Percentiles rank a stretch among this genome's conserved stretches.
phyloP scores from a whole-genome alignment of 2,888 invertebrate species.

The Papilio protenor region DNA sequence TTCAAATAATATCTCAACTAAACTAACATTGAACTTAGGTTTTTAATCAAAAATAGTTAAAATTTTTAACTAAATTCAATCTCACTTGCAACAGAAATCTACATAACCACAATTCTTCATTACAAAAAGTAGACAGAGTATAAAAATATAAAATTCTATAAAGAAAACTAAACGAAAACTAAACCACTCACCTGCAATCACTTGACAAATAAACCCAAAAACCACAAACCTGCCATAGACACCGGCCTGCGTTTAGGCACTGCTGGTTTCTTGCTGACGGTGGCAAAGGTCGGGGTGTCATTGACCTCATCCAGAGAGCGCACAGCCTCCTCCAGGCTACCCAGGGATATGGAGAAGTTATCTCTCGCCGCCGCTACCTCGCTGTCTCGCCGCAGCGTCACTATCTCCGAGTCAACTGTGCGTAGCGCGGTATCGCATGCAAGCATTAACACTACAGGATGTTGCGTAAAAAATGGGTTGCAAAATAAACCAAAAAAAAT shows the following conservation, averaged over 20 bases:
- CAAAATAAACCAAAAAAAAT: background rate
- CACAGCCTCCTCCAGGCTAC: constrained; percentile 78
- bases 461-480: constrained; percentile 41
- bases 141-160: background rate
- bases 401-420: constrained; percentile 79
- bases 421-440: constrained; percentile 53
- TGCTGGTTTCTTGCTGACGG: constrained; percentile 79
- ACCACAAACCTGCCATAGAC: constrained; percentile 84
- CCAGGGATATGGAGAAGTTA: constrained; percentile 79
- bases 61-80: too few species aligned
- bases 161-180: background rate
- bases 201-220: constrained; percentile 6
- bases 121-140: background rate
- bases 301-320: constrained; percentile 74
- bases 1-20: too few species aligned
- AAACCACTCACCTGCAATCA: background rate
- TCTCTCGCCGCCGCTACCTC: constrained; percentile 79
- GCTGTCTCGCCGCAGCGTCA: constrained; percentile 81
- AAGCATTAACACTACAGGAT: constrained; percentile 35
- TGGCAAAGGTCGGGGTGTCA: constrained; percentile 75
- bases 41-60: too few species aligned
- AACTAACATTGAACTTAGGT: too few species aligned
- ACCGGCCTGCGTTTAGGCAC: constrained; percentile 84
- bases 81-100: too few species aligned
- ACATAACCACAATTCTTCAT: background rate